Base-by-base conservation (phyloP, 2,113 vertebrate genomes). In the Eurystomus gularis region DNA sequence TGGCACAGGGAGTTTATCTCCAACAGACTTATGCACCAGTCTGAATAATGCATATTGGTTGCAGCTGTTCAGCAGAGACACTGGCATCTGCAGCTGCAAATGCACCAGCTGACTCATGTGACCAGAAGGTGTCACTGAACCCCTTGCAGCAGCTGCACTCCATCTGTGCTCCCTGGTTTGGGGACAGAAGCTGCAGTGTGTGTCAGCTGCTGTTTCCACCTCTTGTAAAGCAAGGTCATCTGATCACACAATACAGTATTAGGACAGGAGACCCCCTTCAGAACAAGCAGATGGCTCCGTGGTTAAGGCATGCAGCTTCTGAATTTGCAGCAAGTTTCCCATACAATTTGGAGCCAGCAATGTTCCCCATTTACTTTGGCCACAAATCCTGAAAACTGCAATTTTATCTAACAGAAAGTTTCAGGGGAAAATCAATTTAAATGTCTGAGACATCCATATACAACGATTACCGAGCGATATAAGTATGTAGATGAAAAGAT, bases 141-240 rank as follows among this genome's bases (percentile, higher is more conserved):
- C 69, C 77, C 81, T 55, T 28, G 24, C 86, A 93, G 94, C 95
- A 95, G 96, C 94, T 95, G 95, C 52, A 10, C 83, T 94, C 93
- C 89, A 94, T 88, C 91, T 96, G 96, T 28, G 77, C 76, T 84
- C 52, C 3, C 83, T 44, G 91, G 12, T 35, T 13, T 76, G 95
- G 94, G 91, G 73, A 94, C 86, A 94, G 89, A 88, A 94, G 83
- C 88, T 75, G 83, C 86, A 86, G 51, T 17, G 28, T 62, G 55
- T 44, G n/a, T 54, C 83, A 83, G 46, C 31, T 37, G 46, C 65
- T 42, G 35, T 60, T 93, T 42, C 80, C 48, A 73, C 26, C 68
- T 40, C 86, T 37, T 78, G 64, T 71, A 68, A 88, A 91, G 77
- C 55, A 94, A 93, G 93, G 94, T 91, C 94, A 92, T 80, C 77